These are phyloP conservation scores for Ecliptopera silaceata DNA, from an alignment of 2,888 invertebrate species.

Conservation along the genomic window DNA sequence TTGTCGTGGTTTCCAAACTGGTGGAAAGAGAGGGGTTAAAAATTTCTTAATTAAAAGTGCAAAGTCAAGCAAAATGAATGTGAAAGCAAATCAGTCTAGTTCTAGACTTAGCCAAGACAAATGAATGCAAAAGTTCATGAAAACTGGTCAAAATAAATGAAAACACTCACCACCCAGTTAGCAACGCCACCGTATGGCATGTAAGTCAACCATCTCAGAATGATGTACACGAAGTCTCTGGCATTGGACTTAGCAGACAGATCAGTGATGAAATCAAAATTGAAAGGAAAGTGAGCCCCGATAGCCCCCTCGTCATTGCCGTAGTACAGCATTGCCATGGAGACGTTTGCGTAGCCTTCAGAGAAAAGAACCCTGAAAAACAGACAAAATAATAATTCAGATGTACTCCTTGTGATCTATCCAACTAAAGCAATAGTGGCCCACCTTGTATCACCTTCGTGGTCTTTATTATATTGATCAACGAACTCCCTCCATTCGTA, in stretches of 20 bases:
- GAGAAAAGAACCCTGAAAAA: constrained; percentile 80
- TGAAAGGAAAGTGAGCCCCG: constrained; percentile 86
- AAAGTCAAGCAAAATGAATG: too few relatives aligned
- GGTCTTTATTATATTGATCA: constrained; percentile 69
- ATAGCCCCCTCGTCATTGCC: constrained; percentile 66
- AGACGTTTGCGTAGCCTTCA: constrained; percentile 83
- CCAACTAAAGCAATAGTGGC: not conserved
- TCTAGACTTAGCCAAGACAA: too few relatives aligned
- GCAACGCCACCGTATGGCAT: constrained; percentile 83
- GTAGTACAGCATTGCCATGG: constrained; percentile 84
- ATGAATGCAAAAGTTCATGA: not conserved
- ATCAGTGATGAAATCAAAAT: constrained; percentile 84
- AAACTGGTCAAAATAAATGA: not conserved
- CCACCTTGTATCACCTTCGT: constrained; percentile 71
- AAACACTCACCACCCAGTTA: constrained; percentile 85
- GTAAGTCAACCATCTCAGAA: constrained; percentile 83
- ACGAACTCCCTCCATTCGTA: constrained; percentile 82
- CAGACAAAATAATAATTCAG: not conserved
- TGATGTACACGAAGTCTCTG: constrained; percentile 70
- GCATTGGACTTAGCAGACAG: constrained; percentile 72
- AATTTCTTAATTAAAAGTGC: not conserved
- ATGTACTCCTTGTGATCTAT: too few relatives aligned
- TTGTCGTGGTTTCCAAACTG: constrained; percentile 89
- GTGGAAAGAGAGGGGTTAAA: too few relatives aligned
- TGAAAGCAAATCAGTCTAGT: too few relatives aligned